These are phyloP conservation scores for Scomber scombrus DNA, from an alignment of 2,113 vertebrate genomes.

Conservation along the genomic window DNA sequence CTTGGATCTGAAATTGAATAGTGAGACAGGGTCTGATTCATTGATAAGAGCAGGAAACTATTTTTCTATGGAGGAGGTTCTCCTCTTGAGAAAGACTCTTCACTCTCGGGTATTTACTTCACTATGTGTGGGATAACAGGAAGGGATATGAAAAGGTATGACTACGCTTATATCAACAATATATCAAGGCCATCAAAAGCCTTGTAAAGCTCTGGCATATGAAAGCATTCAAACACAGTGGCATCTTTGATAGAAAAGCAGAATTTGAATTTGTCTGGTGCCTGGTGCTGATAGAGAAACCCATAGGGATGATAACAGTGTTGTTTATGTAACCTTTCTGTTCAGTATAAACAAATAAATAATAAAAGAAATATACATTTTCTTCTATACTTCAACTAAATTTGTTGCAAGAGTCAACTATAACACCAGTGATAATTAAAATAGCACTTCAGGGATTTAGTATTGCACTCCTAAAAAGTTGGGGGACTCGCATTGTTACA, in stretches of 20 bases:
- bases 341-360: too few species aligned
- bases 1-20: conserved; percentile 23
- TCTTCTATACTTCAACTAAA: too few species aligned
- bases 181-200: not conserved
- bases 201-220: not conserved
- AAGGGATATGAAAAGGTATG: not conserved
- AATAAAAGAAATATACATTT: too few species aligned
- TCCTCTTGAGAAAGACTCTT: not conserved
- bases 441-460: too few species aligned
- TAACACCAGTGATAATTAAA: too few species aligned
- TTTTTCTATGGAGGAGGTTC: not conserved
- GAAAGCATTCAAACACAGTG: not conserved
- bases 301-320: too few species aligned
- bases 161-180: not conserved
- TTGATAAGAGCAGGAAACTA: conserved; percentile 8
- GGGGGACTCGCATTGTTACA: too few species aligned
- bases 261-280: not conserved
- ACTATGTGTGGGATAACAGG: not conserved
- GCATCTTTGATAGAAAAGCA: not conserved
- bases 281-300: too few species aligned
- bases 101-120: not conserved
- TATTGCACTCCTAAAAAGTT: too few species aligned
- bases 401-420: too few species aligned
- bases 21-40: conserved; percentile 49
- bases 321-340: too few species aligned